Base-by-base conservation (phyloP, 2,797 vertebrate species). In the Limnodromus scolopaceus region DNA sequence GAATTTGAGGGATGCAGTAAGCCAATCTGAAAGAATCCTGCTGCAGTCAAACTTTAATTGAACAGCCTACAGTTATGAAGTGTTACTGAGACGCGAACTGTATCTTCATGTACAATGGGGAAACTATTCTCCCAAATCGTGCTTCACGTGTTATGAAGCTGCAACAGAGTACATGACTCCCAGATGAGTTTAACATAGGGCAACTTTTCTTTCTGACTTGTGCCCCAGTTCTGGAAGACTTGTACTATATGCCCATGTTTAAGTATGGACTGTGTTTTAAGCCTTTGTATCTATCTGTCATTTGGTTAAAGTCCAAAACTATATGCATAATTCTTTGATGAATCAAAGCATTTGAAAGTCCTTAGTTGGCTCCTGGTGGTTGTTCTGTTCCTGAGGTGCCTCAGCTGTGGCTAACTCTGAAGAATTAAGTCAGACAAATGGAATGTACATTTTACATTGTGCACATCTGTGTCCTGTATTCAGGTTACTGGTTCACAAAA, bases 371-470 rank as follows among this genome's bases (percentile, higher is more conserved):
- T 93, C 51, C 66, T 76, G 58, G 25, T 79, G 24, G 16, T 32
- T 80, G 38, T 65, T 91, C 54, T 63, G 2, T 34, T 84, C 70
- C 63, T 76, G 72, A 86, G 30, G 46, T 81, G 65, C 65, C 22
- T 78, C 89, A 91, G 57, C 63, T 94, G 58, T 88, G 77, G 36
- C 74, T 94, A 43, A 43, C 53, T 60, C 22, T 82, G 65, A 81
- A 84, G 34, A 92, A 95, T 95, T 68, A 94, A 90, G 70, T 94
- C 54, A 92, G 46, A 84, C 16, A 94, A 94, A 84, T 39, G 74
- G 58, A 96, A 90, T 68, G n/a, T 76, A 81, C 48, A 10, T 86
- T 89, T 94, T 68, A 68, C 46, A 22, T 43, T 25, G 36, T 77
- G 71, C 70, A 83, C 89, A 93, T 93, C 95, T 95, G 94, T 90